Conservation (phyloP, 1,140 invertebrate species). For the Aphidius ervi region DNA sequence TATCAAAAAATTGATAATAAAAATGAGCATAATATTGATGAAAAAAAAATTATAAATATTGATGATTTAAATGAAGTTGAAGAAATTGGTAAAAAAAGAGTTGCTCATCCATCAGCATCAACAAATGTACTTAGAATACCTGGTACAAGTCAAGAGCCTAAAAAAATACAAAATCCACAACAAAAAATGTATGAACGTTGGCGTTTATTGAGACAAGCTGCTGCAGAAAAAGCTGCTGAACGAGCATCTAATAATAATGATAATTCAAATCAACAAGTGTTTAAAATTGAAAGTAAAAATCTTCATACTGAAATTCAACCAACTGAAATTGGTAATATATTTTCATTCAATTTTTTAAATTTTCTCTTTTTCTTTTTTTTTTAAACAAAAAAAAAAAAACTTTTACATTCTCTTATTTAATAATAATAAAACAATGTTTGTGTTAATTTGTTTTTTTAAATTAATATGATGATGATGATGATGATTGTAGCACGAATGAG, state of each 20-base stretch:
- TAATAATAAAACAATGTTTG: too few species aligned
- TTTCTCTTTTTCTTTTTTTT: conserved; percentile 4
- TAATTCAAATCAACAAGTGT: conserved; percentile 10
- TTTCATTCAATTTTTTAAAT: neutral
- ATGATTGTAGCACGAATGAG: conserved; percentile 40
- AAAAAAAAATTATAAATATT: conserved; percentile 29
- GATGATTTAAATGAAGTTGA: conserved; percentile 32
- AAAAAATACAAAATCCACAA: conserved; percentile 41
- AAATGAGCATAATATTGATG: conserved; percentile 24
- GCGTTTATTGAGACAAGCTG: conserved; percentile 39
- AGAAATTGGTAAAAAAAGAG: conserved; percentile 40
- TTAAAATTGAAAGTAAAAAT: neutral
- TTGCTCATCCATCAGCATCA: conserved; percentile 46
- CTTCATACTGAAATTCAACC: conserved; percentile 28
- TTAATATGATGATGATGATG: conserved; percentile 6
- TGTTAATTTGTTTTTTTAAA: neutral
- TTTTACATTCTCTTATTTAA: neutral
- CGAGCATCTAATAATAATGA: conserved; percentile 17
- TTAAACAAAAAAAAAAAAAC: neutral
- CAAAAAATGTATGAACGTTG: conserved; percentile 48
- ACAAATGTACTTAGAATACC: conserved; percentile 23
- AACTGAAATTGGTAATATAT: conserved; percentile 40
- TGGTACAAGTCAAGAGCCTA: conserved; percentile 36
- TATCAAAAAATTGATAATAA: conserved; percentile 44
- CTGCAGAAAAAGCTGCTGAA: conserved; percentile 35